Conservation (phyloP, 1,140 invertebrate species). For the Zaprionus africanus region DNA sequence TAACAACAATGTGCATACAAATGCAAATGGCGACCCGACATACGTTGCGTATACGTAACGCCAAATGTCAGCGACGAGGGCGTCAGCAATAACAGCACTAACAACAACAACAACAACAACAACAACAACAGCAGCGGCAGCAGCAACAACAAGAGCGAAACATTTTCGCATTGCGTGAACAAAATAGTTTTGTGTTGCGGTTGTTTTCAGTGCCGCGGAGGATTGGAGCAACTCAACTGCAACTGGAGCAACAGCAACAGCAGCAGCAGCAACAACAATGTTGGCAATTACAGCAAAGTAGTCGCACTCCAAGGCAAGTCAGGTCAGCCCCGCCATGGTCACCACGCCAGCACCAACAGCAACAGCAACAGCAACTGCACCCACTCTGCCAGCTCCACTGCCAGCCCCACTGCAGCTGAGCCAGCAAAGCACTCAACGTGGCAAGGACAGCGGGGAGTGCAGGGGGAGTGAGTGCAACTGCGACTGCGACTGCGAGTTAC, state of each 20-base stretch:
- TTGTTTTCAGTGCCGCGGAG: slow-evolving; percentile 71
- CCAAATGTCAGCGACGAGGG: slow-evolving; percentile 67
- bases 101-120: slow-evolving; percentile 11
- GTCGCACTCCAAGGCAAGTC: slow-evolving; percentile 45
- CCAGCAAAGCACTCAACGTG: slow-evolving; percentile 27
- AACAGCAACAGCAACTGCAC: background rate
- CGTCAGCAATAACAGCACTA: slow-evolving; percentile 26
- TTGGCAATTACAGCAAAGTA: slow-evolving; percentile 70
- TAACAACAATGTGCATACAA: slow-evolving; percentile 79
- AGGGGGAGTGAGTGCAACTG: background rate
- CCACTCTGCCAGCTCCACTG: background rate
- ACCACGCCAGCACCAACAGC: slow-evolving; percentile 4
- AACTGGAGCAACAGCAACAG: slow-evolving; percentile 30
- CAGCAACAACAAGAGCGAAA: slow-evolving; percentile 40
- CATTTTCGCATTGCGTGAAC: slow-evolving; percentile 80
- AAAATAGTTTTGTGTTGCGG: slow-evolving; percentile 81
- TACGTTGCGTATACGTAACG: slow-evolving; percentile 78
- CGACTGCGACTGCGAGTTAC: slow-evolving; percentile 23
- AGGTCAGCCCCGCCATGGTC: slow-evolving; percentile 19
- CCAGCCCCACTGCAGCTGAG: slow-evolving; percentile 12
- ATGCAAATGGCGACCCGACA: slow-evolving; percentile 73
- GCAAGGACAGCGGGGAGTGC: slow-evolving; percentile 11
- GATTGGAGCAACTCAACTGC: slow-evolving; percentile 47
- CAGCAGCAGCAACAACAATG: slow-evolving; percentile 51
- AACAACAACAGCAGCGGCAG: slow-evolving; percentile 20